These are phyloP conservation scores for Schizaphis graminum DNA, from an alignment of 2,888 invertebrate genomes.

Conservation along the genomic window DNA sequence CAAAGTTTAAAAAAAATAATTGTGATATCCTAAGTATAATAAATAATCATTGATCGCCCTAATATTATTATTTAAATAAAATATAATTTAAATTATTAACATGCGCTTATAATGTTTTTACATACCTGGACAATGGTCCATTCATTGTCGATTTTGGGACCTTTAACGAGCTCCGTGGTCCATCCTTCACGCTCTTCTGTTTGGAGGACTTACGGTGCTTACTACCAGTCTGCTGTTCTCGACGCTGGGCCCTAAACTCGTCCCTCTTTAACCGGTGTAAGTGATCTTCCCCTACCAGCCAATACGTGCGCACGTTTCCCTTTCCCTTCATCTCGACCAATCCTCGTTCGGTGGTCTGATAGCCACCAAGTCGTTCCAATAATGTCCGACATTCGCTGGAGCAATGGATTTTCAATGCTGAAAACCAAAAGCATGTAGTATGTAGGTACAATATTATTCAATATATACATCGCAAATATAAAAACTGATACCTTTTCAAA, in stretches of 20 bases:
- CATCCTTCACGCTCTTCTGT: conserved; percentile 51
- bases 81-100: too few species aligned
- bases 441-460: too few species aligned
- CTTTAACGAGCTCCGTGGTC: conserved; percentile 44
- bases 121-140: conserved; percentile 57
- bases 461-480: too few species aligned
- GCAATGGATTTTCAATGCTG: conserved; percentile 87
- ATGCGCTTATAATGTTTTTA: not conserved
- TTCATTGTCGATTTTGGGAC: conserved; percentile 51
- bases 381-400: conserved; percentile 80
- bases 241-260: conserved; percentile 73
- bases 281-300: conserved; percentile 84
- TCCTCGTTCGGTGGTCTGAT: conserved; percentile 82
- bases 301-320: conserved; percentile 85
- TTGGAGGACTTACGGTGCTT: conserved; percentile 66
- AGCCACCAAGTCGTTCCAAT: conserved; percentile 82
- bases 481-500: too few species aligned
- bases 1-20: not conserved
- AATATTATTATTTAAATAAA: not conserved
- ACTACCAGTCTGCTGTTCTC: conserved; percentile 69
- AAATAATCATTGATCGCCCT: not conserved
- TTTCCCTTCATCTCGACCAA: conserved; percentile 87
- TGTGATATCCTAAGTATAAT: not conserved
- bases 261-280: conserved; percentile 75
- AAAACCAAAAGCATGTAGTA: conserved; percentile 66